Evolutionary conservation across 1,140 invertebrate genomes (phyloP).

Genomic region (Drosophila mojavensis): DNA sequence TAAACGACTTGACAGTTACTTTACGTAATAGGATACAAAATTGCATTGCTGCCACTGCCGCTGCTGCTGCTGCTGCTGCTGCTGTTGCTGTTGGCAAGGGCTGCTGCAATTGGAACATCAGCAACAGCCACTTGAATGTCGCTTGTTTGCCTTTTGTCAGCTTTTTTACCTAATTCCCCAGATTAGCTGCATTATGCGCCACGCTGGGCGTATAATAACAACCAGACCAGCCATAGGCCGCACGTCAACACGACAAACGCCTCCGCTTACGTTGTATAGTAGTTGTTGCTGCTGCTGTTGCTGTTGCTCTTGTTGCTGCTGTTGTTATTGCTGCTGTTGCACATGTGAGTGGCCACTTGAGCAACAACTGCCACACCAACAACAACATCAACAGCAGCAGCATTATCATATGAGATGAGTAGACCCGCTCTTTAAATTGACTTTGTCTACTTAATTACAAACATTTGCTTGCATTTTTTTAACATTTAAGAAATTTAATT

Average conservation of each 20-base stretch:
- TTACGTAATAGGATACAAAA: slow-evolving; percentile 78
- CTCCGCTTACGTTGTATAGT: background rate
- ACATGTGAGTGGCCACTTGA: slow-evolving; percentile 63
- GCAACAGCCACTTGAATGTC: slow-evolving; percentile 51
- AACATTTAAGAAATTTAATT: too few species aligned
- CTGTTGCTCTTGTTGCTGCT: slow-evolving; percentile 31
- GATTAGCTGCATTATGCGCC: slow-evolving; percentile 80
- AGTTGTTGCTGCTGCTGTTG: slow-evolving; percentile 9
- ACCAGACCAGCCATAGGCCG: slow-evolving; percentile 33
- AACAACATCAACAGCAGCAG: slow-evolving; percentile 10
- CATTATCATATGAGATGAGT: slow-evolving; percentile 31
- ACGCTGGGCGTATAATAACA: slow-evolving; percentile 71
- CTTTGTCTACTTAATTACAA: too few species aligned
- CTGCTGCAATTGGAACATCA: slow-evolving; percentile 32
- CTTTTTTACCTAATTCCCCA: slow-evolving; percentile 76
- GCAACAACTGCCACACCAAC: slow-evolving; percentile 28
- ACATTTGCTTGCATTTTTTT: too few species aligned
- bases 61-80: slow-evolving; percentile 7
- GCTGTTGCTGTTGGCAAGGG: slow-evolving; percentile 5
- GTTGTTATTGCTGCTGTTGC: slow-evolving; percentile 16
- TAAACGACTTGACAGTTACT: slow-evolving; percentile 65
- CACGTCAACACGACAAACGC: slow-evolving; percentile 3
- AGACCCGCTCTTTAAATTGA: background rate
- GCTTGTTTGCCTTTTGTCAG: slow-evolving; percentile 75
- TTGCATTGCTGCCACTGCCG: slow-evolving; percentile 60